A percentile compares a stretch with the other conserved stretches of the same genome.
Evolutionary conservation across 2,797 vertebrate species (phyloP).

Genomic region (Remorina albescens): DNA sequence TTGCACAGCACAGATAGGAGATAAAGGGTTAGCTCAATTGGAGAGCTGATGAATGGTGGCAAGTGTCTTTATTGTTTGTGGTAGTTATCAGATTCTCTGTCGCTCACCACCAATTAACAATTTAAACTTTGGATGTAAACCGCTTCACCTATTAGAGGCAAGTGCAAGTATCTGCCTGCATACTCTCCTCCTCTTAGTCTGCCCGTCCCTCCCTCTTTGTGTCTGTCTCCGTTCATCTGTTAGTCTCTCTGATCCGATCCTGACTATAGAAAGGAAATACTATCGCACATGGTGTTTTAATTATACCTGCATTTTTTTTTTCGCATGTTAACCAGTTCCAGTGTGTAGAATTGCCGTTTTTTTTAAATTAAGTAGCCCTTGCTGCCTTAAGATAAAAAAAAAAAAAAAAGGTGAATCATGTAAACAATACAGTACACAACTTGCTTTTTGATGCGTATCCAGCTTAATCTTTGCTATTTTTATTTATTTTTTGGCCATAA

Average conservation of each 20-base stretch:
- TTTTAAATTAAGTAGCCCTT: too few relatives aligned
- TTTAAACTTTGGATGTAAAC: slow-evolving; percentile 8
- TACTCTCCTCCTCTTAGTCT: slow-evolving; percentile 12
- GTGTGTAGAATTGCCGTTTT: slow-evolving; percentile 21
- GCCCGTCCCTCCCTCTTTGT: slow-evolving; percentile 17
- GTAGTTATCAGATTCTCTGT: slow-evolving; percentile 16
- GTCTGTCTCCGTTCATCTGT: slow-evolving; percentile 30
- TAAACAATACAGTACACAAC: background rate
- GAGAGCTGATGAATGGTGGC: slow-evolving; percentile 17
- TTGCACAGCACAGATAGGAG: slow-evolving; percentile 16
- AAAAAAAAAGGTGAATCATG: slow-evolving; percentile 20
- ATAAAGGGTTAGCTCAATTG: slow-evolving; percentile 11
- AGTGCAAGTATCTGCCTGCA: background rate
- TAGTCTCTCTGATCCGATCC: slow-evolving; percentile 22
- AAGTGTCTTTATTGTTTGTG: slow-evolving; percentile 22
- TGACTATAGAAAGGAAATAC: slow-evolving; percentile 43
- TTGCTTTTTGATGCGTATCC: slow-evolving; percentile 39
- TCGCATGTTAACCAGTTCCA: slow-evolving; percentile 11
- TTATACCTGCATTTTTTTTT: slow-evolving; percentile 31
- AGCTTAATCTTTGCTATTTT: slow-evolving; percentile 16
- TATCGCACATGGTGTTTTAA: slow-evolving; percentile 40
- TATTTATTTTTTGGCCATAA: slow-evolving; percentile 4
- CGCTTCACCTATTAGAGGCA: background rate
- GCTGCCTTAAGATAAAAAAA: slow-evolving; percentile 25
- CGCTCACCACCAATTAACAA: slow-evolving; percentile 12